Percentiles rank a stretch among this genome's conserved stretches.
Conservation (phyloP, 2,113 vertebrate species). For the Tympanuchus pallidicinctus region DNA sequence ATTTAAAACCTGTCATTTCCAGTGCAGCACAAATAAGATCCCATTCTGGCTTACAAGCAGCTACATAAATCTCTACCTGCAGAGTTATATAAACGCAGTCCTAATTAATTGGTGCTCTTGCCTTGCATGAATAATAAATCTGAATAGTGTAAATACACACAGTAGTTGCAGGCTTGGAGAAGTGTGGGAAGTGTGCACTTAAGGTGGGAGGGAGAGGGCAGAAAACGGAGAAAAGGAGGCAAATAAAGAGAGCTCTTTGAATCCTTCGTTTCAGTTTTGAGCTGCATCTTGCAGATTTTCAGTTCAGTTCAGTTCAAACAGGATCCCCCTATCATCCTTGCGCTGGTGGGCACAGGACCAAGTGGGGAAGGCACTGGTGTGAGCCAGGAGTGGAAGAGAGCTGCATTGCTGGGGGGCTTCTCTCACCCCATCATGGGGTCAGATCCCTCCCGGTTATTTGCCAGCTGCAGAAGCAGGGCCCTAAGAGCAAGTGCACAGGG, state of each 20-base stretch:
- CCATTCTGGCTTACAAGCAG: background rate
- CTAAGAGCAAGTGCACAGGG: background rate
- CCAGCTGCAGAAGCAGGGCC: background rate
- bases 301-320: background rate
- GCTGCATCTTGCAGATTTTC: background rate
- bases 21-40: background rate
- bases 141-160: slow-evolving; percentile 39
- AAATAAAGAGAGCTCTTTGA: background rate
- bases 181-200: background rate
- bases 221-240: background rate
- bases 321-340: fast-evolving
- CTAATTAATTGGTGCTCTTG: slow-evolving; percentile 43
- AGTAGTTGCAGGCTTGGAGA: slow-evolving; percentile 3
- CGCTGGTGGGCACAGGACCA: background rate
- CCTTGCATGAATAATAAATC: slow-evolving; percentile 41
- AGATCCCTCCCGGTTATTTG: slow-evolving; percentile 1
- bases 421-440: background rate
- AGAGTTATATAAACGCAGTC: slow-evolving; percentile 45
- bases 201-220: background rate
- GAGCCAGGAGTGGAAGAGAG: background rate
- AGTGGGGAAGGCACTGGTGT: background rate
- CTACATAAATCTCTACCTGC: slow-evolving; percentile 39
- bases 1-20: slow-evolving; percentile 58
- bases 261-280: background rate
- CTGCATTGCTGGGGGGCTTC: background rate